A percentile compares a stretch with the other conserved stretches of the same genome.
Evolutionary conservation across 2,797 vertebrate genomes (phyloP).

Genomic region (Pangasius djambal): DNA sequence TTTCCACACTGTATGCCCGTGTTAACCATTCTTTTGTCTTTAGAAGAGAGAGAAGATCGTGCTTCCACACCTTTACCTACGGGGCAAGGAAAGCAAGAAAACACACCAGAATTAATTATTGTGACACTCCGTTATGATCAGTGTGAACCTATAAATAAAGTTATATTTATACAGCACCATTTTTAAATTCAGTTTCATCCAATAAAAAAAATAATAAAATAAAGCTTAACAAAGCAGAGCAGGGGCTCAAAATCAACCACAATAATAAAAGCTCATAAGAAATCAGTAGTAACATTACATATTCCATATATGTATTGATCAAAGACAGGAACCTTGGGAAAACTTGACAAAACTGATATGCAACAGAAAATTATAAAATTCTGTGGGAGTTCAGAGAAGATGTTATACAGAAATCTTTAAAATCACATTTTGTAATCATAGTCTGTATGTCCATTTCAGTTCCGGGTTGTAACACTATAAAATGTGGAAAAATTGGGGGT

Average conservation of each 20-base stretch:
- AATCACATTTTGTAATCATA: neutral
- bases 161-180: neutral
- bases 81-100: neutral
- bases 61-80: slow-evolving; percentile 47
- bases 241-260: neutral
- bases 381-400: neutral
- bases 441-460: neutral
- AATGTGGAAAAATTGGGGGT: neutral
- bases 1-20: slow-evolving; percentile 62
- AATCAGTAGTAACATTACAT: neutral
- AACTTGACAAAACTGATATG: too few species aligned
- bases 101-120: neutral
- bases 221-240: neutral
- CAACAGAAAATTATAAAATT: neutral
- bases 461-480: neutral
- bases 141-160: neutral
- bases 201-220: neutral
- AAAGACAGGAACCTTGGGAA: too few species aligned
- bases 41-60: slow-evolving; percentile 34
- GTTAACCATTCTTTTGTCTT: slow-evolving; percentile 59
- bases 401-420: neutral
- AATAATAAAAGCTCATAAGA: neutral
- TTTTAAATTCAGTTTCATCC: neutral
- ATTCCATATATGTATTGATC: neutral
- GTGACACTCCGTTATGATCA: neutral